Conservation (phyloP, 2,888 invertebrate species). For the Cylloceria caligata region DNA sequence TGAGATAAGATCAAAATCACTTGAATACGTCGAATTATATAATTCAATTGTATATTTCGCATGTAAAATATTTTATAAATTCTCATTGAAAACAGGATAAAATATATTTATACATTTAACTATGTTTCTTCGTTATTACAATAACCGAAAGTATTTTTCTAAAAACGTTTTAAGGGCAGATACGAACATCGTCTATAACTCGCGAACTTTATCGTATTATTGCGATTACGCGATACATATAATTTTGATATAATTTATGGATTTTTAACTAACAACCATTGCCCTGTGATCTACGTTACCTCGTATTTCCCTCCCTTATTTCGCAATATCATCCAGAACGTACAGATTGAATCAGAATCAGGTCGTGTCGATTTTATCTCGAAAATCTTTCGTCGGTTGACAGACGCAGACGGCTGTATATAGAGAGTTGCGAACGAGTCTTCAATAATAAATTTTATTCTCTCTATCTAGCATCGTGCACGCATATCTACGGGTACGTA, state of each 20-base stretch:
- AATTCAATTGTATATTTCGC: neutral
- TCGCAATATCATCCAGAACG: conserved; percentile 17
- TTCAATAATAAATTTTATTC: conserved; percentile 57
- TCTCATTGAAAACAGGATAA: neutral
- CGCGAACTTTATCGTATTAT: neutral
- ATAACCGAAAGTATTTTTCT: neutral
- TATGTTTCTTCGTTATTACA: too few relatives aligned
- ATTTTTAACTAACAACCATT: neutral
- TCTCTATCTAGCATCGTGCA: neutral
- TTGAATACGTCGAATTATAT: neutral
- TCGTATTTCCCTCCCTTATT: conserved; percentile 15
- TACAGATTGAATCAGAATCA: conserved; percentile 21
- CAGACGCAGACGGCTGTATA: conserved; percentile 37
- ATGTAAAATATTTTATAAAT: neutral
- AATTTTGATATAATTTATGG: too few relatives aligned
- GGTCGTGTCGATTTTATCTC: conserved; percentile 24
- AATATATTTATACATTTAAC: neutral
- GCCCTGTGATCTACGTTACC: neutral
- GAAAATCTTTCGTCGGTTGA: conserved; percentile 26
- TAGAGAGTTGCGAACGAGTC: conserved; percentile 48
- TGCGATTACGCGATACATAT: too few relatives aligned
- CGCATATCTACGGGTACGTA: neutral
- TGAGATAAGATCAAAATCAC: neutral
- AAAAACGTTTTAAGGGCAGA: neutral
- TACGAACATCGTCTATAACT: neutral